Evolutionary conservation across 2,113 vertebrate species (phyloP).

Genomic region (Seriola rivoliana): DNA sequence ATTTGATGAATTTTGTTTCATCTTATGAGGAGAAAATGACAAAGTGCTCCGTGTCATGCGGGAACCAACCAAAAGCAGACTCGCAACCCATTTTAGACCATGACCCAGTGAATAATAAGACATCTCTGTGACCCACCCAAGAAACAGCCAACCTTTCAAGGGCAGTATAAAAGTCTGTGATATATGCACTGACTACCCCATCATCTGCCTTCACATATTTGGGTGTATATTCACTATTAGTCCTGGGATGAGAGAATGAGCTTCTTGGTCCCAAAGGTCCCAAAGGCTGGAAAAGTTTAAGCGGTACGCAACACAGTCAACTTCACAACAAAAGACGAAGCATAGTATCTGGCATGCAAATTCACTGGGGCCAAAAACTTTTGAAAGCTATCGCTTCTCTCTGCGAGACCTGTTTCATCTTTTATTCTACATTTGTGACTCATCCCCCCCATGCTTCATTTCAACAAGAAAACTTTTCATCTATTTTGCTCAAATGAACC

Average conservation of each 20-base stretch:
- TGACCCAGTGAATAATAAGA: slow-evolving; percentile 63
- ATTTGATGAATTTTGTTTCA: slow-evolving; percentile 56
- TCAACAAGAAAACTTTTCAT: slow-evolving; percentile 65
- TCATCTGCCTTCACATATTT: slow-evolving; percentile 1
- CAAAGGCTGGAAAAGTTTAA: slow-evolving; percentile 16
- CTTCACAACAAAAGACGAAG: slow-evolving; percentile 32
- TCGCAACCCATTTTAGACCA: slow-evolving; percentile 57
- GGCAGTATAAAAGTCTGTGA: slow-evolving; percentile 44
- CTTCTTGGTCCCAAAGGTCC: slow-evolving; percentile 9
- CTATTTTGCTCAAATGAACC: slow-evolving; percentile 73
- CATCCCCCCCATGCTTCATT: slow-evolving; percentile 55
- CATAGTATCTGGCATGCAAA: slow-evolving; percentile 43
- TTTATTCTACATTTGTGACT: slow-evolving; percentile 54
- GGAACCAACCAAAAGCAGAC: slow-evolving; percentile 57
- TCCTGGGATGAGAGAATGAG: background rate
- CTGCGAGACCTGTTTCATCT: slow-evolving; percentile 56
- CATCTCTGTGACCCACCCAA: slow-evolving; percentile 56
- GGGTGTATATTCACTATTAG: slow-evolving; percentile 6
- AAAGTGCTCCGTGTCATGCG: slow-evolving; percentile 52
- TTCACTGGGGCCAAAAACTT: slow-evolving; percentile 51
- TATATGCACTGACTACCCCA: slow-evolving; percentile 8
- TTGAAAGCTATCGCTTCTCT: slow-evolving; percentile 52
- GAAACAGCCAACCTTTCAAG: slow-evolving; percentile 55
- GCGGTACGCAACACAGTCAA: slow-evolving; percentile 10
- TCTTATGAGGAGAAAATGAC: slow-evolving; percentile 49